These are phyloP conservation scores for Brachycybe producta DNA, from an alignment of 2,888 invertebrate genomes.

Conservation along the genomic window DNA sequence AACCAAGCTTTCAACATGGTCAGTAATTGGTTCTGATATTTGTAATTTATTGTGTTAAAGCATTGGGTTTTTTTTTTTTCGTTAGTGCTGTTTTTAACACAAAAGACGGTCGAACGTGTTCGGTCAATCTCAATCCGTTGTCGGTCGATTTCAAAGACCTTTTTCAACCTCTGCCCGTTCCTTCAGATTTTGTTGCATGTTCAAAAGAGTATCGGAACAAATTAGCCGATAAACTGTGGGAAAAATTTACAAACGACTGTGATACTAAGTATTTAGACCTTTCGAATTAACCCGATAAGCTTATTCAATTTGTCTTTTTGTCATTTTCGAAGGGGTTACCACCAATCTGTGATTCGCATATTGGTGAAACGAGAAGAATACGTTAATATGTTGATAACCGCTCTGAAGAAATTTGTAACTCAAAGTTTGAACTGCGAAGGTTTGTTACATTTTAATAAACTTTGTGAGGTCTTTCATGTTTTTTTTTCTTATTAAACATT, in stretches of 20 bases:
- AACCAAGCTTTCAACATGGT: background rate
- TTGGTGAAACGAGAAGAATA: too few relatives aligned
- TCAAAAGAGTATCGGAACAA: background rate
- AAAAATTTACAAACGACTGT: background rate
- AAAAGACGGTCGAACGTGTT: background rate
- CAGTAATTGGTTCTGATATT: background rate
- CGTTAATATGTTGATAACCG: too few relatives aligned
- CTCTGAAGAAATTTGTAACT: too few relatives aligned
- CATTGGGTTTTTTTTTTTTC: background rate
- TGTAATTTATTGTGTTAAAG: background rate
- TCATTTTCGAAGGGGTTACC: too few relatives aligned
- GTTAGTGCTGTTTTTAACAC: slow-evolving; percentile 5
- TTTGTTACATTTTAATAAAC: too few relatives aligned
- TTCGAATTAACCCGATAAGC: too few relatives aligned
- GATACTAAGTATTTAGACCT: background rate
- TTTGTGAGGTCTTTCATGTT: too few relatives aligned
- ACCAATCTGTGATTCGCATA: too few relatives aligned
- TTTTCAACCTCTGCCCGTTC: slow-evolving; percentile 5
- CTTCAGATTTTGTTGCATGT: background rate
- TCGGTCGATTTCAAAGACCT: background rate
- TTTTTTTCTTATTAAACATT: too few relatives aligned
- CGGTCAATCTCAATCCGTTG: background rate
- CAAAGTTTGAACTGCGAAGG: too few relatives aligned
- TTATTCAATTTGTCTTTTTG: too few relatives aligned
- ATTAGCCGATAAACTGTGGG: background rate